Percentiles rank a stretch among this genome's conserved stretches.
These are phyloP conservation scores for Asobara japonica DNA, from an alignment of 1,140 invertebrate genomes.

Conservation along the genomic window DNA sequence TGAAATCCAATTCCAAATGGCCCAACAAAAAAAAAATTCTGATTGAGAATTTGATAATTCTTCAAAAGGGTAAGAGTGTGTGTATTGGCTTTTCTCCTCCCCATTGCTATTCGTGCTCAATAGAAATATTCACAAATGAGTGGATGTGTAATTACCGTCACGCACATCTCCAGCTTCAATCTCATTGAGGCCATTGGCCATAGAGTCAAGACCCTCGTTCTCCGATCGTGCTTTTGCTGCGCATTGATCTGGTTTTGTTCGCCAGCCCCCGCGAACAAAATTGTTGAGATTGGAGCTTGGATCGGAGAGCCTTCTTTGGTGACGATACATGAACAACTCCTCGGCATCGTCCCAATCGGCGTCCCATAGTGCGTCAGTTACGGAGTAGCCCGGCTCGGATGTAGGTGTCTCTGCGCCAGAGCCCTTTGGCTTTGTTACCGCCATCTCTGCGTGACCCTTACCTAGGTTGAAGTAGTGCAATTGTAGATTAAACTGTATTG, in stretches of 20 bases:
- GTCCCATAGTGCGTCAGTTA: conserved; percentile 83
- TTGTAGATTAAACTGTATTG: conserved; percentile 17
- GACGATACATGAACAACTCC: conserved; percentile 82
- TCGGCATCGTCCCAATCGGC: conserved; percentile 88
- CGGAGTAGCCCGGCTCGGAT: conserved; percentile 88
- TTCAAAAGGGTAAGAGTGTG: not conserved
- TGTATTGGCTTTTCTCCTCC: not conserved
- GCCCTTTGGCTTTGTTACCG: conserved; percentile 90
- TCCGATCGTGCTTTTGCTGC: conserved; percentile 86
- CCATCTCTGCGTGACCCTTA: conserved; percentile 98
- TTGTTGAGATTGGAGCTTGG: conserved; percentile 93
- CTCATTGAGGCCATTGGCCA: conserved; percentile 84
- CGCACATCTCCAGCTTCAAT: conserved; percentile 93
- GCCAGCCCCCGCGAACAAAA: conserved; percentile 85
- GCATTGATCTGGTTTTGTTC: conserved; percentile 69
- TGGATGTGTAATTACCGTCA: conserved; percentile 79
- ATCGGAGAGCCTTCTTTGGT: conserved; percentile 89
- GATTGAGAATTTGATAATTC: not conserved
- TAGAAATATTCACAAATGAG: not conserved
- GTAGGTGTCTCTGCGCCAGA: conserved; percentile 94
- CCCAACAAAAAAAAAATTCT: not conserved
- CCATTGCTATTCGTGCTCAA: not conserved
- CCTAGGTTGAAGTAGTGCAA: conserved; percentile 52
- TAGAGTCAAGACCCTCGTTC: conserved; percentile 87
- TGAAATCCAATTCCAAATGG: not conserved